Evolutionary conservation across 1,140 invertebrate species (phyloP).

Genomic region (Papilio helenus): DNA sequence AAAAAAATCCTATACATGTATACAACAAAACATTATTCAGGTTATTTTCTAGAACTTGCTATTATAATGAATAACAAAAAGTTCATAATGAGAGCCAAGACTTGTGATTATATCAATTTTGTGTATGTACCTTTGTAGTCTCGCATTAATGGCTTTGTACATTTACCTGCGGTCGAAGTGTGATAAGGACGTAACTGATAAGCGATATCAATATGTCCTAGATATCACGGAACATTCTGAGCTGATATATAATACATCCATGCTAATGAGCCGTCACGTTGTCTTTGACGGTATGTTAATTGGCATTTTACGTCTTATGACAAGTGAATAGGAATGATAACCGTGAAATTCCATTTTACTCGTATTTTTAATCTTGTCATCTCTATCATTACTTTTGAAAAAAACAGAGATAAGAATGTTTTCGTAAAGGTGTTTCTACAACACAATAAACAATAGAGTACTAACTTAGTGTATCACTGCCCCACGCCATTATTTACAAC

Average conservation of each 20-base stretch:
- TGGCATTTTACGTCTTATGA: not conserved
- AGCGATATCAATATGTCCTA: slow-evolving; percentile 34
- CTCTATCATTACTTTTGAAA: not conserved
- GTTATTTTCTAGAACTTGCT: not conserved
- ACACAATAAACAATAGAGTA: no score
- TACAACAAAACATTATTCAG: not conserved
- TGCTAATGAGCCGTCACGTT: slow-evolving; percentile 6
- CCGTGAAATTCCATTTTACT: not conserved
- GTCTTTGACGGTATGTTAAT: slow-evolving; percentile 6
- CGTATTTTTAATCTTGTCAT: not conserved
- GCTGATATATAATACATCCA: not conserved
- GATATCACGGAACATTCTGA: slow-evolving; percentile 20
- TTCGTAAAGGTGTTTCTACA: no score
- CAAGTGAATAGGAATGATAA: not conserved
- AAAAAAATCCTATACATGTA: no score
- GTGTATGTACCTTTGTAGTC: not conserved
- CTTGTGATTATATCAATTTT: not conserved
- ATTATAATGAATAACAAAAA: not conserved
- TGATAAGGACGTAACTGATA: slow-evolving; percentile 24
- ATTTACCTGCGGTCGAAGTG: slow-evolving; percentile 2
- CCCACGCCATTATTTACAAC: not conserved
- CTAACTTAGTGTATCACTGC: not conserved
- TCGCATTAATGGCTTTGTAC: slow-evolving; percentile 1
- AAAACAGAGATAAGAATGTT: no score
- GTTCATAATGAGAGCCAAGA: not conserved